Evolutionary conservation across 2,113 vertebrate species (phyloP), one percentile per base, ranked within the genome.

Genomic region (Gasterosteus aculeatus): DNA sequence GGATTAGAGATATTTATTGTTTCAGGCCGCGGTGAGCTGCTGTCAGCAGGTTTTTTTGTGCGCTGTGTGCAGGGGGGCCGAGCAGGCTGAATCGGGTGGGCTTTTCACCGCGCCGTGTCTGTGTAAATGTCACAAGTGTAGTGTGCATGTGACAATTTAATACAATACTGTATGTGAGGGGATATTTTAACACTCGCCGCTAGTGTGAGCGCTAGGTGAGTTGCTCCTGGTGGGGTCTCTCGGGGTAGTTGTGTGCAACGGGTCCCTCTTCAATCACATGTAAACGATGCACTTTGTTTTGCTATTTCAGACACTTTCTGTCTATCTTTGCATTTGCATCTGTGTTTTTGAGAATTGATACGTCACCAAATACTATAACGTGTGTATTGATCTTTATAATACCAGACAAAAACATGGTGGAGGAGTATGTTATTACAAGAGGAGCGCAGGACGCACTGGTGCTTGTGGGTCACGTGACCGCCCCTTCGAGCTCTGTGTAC

Each of bases 1-100:
- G 82, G 82, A 84, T 87, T 82, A 84, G 29, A 70, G 29, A 59
- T 67, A 63, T 77, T 82, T 84, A 82, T 87, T 87, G 82, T 84
- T 87, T 77, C 26, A 79, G 79, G 63, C 41, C 1, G 7, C 2
- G 59, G 59, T 42, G 64, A 73, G 72, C 82, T 76, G 82, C 49
- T 62, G 82, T 84, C 82, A 84, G 85, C 85, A 76, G 68, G 82
- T 78, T 81, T 44, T 44, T 49, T 71, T 57, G 63, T 69, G 71
- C 53, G 3, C 11, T 11, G 19, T 18, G 67, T 69, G 78, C 63
- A 72, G 57, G 29, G 31, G 60, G 74, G 65, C 77, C 7, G 22
- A 65, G 73, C 72, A 53, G 38, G 47, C 39, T 2, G 38, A 41
- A 35, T 77, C 39, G 41, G 49, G 61, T 60, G 38, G 5, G 38